Percentiles rank a stretch among this genome's conserved stretches.
Evolutionary conservation across 2,113 vertebrate species (phyloP).

Genomic region (Acinonyx jubatus): DNA sequence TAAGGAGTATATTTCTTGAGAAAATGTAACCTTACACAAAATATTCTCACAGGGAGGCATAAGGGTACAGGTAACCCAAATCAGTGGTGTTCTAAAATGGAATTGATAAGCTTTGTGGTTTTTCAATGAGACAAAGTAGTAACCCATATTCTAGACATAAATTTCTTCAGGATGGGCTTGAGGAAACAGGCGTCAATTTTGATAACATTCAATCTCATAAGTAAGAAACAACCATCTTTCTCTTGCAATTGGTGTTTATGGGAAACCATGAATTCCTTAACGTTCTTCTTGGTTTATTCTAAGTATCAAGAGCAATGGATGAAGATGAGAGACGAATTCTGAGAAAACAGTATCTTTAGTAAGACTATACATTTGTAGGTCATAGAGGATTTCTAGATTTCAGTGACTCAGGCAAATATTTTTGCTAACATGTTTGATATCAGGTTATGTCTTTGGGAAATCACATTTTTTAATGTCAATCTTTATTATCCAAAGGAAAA

Average conservation of each 20-base stretch:
- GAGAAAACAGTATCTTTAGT: background rate
- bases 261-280: background rate
- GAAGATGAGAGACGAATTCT: background rate
- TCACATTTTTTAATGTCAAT: background rate
- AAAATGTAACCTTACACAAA: constrained; percentile 9
- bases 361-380: background rate
- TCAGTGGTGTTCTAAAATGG: background rate
- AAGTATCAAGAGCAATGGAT: background rate
- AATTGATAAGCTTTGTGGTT: background rate
- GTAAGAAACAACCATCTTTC: background rate
- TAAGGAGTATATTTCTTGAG: background rate
- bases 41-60: background rate
- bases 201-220: background rate
- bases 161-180: background rate
- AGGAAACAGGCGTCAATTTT: background rate
- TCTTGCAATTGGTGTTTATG: background rate
- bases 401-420: background rate
- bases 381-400: background rate
- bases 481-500: constrained; percentile 44
- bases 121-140: background rate
- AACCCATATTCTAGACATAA: background rate
- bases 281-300: background rate
- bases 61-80: background rate
- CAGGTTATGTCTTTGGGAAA: background rate
- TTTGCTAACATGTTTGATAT: background rate